Conservation (phyloP, 1,140 invertebrate genomes). For the Bombus ignitus region DNA sequence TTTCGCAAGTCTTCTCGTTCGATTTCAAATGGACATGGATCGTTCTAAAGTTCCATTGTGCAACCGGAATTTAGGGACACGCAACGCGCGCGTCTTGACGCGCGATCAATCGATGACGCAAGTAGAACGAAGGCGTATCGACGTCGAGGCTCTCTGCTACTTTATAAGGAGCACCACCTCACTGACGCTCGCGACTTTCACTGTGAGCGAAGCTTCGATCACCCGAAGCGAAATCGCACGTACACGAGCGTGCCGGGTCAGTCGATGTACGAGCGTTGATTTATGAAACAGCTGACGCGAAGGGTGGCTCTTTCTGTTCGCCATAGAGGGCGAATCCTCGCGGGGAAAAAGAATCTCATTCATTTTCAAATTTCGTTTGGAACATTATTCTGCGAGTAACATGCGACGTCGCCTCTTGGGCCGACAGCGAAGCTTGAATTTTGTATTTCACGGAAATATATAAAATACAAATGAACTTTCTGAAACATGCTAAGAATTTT, state of each 20-base stretch:
- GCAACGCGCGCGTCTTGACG: constrained; percentile 52
- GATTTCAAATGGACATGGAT: background rate
- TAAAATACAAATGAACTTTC: too few relatives aligned
- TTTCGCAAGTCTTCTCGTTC: background rate
- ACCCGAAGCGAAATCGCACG: constrained; percentile 39
- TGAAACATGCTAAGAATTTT: too few relatives aligned
- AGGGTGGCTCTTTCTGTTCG: too few relatives aligned
- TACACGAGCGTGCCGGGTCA: constrained; percentile 35
- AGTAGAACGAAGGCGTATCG: constrained; percentile 73
- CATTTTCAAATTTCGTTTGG: too few relatives aligned
- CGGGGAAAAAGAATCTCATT: background rate
- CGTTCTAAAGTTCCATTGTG: constrained; percentile 12
- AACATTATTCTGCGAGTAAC: too few relatives aligned
- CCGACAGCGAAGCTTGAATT: too few relatives aligned
- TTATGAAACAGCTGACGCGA: background rate
- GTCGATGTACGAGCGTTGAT: constrained; percentile 17
- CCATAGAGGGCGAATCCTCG: background rate
- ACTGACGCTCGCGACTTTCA: constrained; percentile 62
- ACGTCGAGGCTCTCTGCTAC: constrained; percentile 69
- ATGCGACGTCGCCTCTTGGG: too few relatives aligned
- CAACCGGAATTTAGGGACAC: constrained; percentile 34
- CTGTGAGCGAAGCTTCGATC: constrained; percentile 50
- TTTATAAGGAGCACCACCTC: constrained; percentile 78
- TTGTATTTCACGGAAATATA: too few relatives aligned
- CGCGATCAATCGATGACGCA: constrained; percentile 73